Percentiles rank a stretch among this genome's conserved stretches.
These are phyloP conservation scores for Bubo bubo DNA, from an alignment of 2,113 vertebrate species.

Conservation along the genomic window DNA sequence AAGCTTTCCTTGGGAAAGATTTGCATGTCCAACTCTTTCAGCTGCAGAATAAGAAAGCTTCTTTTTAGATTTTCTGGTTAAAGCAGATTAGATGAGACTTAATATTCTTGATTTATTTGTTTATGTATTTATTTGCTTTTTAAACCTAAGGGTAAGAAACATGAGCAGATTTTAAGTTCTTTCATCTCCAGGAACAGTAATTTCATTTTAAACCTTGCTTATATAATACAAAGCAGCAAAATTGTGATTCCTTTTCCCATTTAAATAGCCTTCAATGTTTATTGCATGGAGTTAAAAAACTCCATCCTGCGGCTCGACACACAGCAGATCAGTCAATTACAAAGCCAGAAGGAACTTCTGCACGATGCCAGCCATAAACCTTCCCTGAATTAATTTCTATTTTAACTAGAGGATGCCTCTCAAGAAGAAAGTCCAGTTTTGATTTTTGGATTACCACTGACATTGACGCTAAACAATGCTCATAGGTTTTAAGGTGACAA, in stretches of 20 bases:
- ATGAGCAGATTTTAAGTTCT: conserved; percentile 13
- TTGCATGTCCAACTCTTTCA: background rate
- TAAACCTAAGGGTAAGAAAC: conserved; percentile 55
- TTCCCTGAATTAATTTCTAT: background rate
- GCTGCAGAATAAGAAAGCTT: background rate
- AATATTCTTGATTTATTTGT: conserved; percentile 68
- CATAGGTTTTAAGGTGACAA: background rate
- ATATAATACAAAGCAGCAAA: conserved; percentile 17
- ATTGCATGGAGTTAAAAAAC: background rate
- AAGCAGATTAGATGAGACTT: conserved; percentile 58
- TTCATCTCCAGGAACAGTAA: conserved; percentile 50
- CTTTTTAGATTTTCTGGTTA: conserved; percentile 15
- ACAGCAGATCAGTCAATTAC: background rate
- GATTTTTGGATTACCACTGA: background rate
- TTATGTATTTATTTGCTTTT: conserved; percentile 53
- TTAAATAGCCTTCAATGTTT: conserved; percentile 14
- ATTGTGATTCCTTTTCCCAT: background rate
- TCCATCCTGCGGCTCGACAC: background rate
- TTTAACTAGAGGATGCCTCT: background rate
- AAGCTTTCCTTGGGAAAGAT: background rate
- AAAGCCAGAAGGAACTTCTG: background rate
- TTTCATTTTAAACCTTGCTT: conserved; percentile 23
- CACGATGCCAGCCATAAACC: background rate
- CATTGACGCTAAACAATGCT: background rate
- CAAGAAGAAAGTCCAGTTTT: background rate